Evolutionary conservation across 2,888 invertebrate genomes (phyloP), one percentile per base, ranked within the genome.

Genomic region (Torymus aiolomorphi): DNA sequence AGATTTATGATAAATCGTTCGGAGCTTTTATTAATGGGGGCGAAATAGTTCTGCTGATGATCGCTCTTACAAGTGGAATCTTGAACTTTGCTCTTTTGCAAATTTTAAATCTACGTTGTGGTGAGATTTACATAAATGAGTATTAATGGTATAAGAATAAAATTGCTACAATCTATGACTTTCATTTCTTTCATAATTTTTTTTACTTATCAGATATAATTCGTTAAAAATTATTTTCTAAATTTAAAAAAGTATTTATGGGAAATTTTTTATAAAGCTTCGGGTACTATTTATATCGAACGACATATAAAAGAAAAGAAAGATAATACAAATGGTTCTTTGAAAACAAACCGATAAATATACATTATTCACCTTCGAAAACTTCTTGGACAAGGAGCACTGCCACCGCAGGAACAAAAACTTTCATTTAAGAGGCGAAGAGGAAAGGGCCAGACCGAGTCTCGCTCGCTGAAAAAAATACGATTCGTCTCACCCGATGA

Each of bases 281-380:
- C 12, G 1, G 31, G 13, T 49, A 18, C 61, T 67, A 75, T 75
- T 67, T 51, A 75, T 49, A 42, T 59, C 18, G 31, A 18, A 16
- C 8, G 8, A 8, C 5, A 42, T 42, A 52, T 42, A 52, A 42
- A 13, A 20, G 12, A 49, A 72, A 51, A 14, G n/a, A 3, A 11
- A n/a, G 49, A 51, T 61, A 57, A 56, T 57, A 74, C 49, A 57
- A 74, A 74, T 66, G 65, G 49, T 57, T 65, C 49, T 74, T 74
- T 20, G 74, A 66, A 66, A 74, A 74, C 65, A 66, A 65, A 66
- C 49, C 63, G 51, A 75, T 66, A 66, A 59, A 66, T 24, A 66
- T 63, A n/a, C 63, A 63, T 73, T 73, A 63, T 73, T 54, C 72
- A 73, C 16, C 63, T 3, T 31, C 20, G n/a, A 31, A 12, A 62